Conservation (phyloP, 2,888 invertebrate genomes). For the Laspeyria flexula region DNA sequence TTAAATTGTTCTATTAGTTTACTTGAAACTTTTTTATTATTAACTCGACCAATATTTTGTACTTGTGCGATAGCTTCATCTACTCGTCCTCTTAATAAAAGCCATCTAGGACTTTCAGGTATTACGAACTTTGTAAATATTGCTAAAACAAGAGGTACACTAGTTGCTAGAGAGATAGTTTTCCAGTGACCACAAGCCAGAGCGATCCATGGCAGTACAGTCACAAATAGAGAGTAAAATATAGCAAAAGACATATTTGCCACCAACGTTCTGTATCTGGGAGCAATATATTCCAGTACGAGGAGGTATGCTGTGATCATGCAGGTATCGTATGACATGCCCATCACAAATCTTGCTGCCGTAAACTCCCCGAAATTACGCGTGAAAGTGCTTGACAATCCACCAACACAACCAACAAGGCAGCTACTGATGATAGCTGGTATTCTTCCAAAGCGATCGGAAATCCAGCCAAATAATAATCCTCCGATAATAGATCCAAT, state of each 20-base stretch:
- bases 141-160: slow-evolving; percentile 57
- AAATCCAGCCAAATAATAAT: slow-evolving; percentile 61
- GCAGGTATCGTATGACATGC: slow-evolving; percentile 67
- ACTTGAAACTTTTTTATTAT: slow-evolving; percentile 57
- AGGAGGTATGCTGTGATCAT: slow-evolving; percentile 67
- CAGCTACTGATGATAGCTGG: slow-evolving; percentile 59
- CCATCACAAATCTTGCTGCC: slow-evolving; percentile 61
- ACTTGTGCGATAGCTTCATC: slow-evolving; percentile 63
- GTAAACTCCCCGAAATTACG: slow-evolving; percentile 58
- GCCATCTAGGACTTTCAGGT: slow-evolving; percentile 69
- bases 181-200: slow-evolving; percentile 67
- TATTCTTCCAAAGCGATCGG: slow-evolving; percentile 65
- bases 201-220: slow-evolving; percentile 62
- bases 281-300: slow-evolving; percentile 65
- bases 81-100: slow-evolving; percentile 61
- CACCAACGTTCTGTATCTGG: slow-evolving; percentile 63
- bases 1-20: slow-evolving; percentile 63
- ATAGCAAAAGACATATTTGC: slow-evolving; percentile 62
- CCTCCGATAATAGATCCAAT: slow-evolving; percentile 65
- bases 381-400: slow-evolving; percentile 56
- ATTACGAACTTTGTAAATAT: slow-evolving; percentile 58
- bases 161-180: slow-evolving; percentile 61
- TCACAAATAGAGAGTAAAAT: slow-evolving; percentile 59
- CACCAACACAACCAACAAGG: slow-evolving; percentile 59
- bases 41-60: slow-evolving; percentile 57